phyloP scores from a whole-genome alignment of 2,113 vertebrate genomes.

The Triplophysa siluroides region DNA sequence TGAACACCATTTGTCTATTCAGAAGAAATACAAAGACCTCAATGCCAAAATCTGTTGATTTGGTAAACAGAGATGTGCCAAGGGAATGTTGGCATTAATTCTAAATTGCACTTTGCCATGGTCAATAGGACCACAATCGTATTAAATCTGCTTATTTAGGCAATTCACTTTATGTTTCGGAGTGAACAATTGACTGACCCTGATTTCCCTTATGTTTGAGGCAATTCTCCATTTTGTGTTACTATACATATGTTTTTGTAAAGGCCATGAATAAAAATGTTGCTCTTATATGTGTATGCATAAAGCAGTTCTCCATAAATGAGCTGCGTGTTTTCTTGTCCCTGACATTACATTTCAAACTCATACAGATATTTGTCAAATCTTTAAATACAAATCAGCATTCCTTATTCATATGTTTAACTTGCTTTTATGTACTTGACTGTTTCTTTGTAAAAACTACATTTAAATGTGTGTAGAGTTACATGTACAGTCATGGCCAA shows the following conservation, averaged over 20 bases:
- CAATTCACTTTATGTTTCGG: background rate
- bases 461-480: conserved; percentile 1
- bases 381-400: conserved; percentile 1
- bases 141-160: background rate
- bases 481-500: too few species aligned
- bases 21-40: background rate
- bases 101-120: background rate
- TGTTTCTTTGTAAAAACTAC: conserved; percentile 8
- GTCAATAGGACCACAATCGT: background rate
- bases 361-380: background rate
- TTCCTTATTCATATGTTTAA: conserved; percentile 5
- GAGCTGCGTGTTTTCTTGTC: background rate
- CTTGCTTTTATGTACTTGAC: background rate
- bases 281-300: background rate
- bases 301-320: background rate
- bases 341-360: background rate
- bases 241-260: background rate
- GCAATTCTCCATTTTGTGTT: background rate
- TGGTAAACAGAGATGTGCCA: background rate
- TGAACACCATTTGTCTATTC: background rate
- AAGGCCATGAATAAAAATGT: background rate
- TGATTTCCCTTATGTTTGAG: background rate
- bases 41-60: background rate
- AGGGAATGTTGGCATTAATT: background rate
- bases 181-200: background rate